Evolutionary conservation across 92 coral and sea anemone species (phyloP).

Genomic region (Parazoanthus darwini): DNA sequence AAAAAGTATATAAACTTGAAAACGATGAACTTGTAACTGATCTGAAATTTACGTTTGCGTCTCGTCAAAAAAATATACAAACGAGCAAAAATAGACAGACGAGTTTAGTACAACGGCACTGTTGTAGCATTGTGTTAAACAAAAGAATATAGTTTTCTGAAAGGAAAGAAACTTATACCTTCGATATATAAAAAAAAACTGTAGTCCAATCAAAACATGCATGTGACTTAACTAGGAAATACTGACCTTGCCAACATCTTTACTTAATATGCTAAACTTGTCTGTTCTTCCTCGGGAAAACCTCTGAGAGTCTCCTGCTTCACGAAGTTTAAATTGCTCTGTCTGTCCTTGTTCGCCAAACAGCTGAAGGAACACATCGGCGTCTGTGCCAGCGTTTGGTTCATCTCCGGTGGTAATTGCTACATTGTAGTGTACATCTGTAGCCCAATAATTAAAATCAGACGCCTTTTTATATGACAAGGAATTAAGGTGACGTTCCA

Average conservation of each 20-base stretch:
- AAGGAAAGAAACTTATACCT: too few species aligned
- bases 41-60: background rate
- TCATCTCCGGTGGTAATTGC: constrained; percentile 82
- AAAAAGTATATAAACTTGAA: background rate
- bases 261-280: constrained; percentile 73
- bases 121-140: too few species aligned
- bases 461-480: too few species aligned
- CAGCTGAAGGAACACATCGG: constrained; percentile 91
- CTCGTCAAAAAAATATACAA: background rate
- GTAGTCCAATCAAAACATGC: too few species aligned
- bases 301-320: constrained; percentile 67
- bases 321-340: constrained; percentile 76
- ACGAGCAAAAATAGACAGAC: too few species aligned
- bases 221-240: too few species aligned
- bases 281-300: constrained; percentile 78
- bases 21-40: background rate
- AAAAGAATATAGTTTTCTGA: too few species aligned
- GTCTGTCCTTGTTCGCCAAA: constrained; percentile 92
- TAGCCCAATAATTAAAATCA: background rate
- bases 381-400: constrained; percentile 90
- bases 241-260: constrained; percentile 84
- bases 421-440: constrained; percentile 86
- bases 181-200: too few species aligned
- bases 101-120: too few species aligned
- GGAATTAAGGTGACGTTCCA: background rate